Conservation (phyloP, 2,797 vertebrate species). For the Lindbergichthys nudifrons region DNA sequence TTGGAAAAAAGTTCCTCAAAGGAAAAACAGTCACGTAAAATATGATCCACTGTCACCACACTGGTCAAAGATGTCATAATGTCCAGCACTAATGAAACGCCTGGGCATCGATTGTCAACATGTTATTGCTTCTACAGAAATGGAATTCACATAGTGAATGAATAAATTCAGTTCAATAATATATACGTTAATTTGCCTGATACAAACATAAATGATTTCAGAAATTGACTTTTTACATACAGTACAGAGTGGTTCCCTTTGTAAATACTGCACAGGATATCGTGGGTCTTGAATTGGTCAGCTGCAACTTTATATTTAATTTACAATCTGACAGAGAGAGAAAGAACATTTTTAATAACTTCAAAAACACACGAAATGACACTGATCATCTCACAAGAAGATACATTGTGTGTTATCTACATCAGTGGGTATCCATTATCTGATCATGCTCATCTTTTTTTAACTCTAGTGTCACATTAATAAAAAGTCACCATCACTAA, state of each 20-base stretch:
- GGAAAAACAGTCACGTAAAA: conserved; percentile 68
- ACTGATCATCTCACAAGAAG: conserved; percentile 82
- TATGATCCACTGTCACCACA: conserved; percentile 73
- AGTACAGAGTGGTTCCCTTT: conserved; percentile 46
- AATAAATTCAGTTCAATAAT: conserved; percentile 69
- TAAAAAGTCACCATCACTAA: conserved; percentile 80
- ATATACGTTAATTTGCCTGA: conserved; percentile 65
- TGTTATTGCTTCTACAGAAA: conserved; percentile 86
- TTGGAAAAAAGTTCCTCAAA: conserved; percentile 53
- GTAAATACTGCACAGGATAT: conserved; percentile 61
- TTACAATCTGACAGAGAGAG: conserved; percentile 67
- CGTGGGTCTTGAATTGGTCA: conserved; percentile 55
- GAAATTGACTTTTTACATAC: conserved; percentile 65
- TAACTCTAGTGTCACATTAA: conserved; percentile 75
- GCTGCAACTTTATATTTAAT: conserved; percentile 71
- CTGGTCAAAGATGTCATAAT: conserved; percentile 63
- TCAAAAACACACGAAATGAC: conserved; percentile 81
- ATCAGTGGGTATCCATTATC: conserved; percentile 77
- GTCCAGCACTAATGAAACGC: conserved; percentile 67
- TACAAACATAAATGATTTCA: conserved; percentile 72
- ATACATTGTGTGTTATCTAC: conserved; percentile 81
- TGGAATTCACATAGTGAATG: conserved; percentile 76
- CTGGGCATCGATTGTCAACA: conserved; percentile 84
- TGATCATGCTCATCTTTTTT: conserved; percentile 84
- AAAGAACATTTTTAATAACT: conserved; percentile 69